Evolutionary conservation across 2,797 vertebrate species (phyloP).

Genomic region (Malacoctenus gilli): DNA sequence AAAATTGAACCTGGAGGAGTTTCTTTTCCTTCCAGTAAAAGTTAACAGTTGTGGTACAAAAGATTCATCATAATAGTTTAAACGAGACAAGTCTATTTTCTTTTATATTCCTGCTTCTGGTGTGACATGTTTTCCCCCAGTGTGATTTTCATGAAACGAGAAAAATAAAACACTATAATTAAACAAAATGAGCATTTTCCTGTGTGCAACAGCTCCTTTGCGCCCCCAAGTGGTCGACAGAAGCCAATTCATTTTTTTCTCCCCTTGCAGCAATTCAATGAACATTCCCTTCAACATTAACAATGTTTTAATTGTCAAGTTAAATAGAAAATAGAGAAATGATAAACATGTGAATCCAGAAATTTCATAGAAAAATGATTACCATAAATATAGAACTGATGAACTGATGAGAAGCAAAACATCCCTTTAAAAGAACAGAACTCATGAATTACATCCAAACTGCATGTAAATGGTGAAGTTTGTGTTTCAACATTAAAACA

Average conservation of each 20-base stretch:
- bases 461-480: constrained; percentile 3
- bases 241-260: not conserved
- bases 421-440: constrained; percentile 15
- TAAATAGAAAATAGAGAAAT: constrained; percentile 48
- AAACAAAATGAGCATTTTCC: too few relatives aligned
- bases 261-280: too few relatives aligned
- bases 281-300: not conserved
- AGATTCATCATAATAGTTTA: too few relatives aligned
- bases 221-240: constrained; percentile 61
- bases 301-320: constrained; percentile 58
- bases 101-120: too few relatives aligned
- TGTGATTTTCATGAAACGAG: too few relatives aligned
- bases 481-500: not conserved
- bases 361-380: constrained; percentile 22
- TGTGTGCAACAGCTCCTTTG: constrained; percentile 5
- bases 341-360: constrained; percentile 22
- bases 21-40: too few relatives aligned
- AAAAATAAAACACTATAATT: not conserved
- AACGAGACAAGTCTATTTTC: too few relatives aligned
- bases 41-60: too few relatives aligned
- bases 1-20: too few relatives aligned
- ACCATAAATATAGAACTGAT: constrained; percentile 19
- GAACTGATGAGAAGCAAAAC: constrained; percentile 4
- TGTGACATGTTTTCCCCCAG: too few relatives aligned
- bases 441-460: constrained; percentile 4